phyloP scores from a whole-genome alignment of 2,888 invertebrate species.

The Neocrepidodera transversa region DNA sequence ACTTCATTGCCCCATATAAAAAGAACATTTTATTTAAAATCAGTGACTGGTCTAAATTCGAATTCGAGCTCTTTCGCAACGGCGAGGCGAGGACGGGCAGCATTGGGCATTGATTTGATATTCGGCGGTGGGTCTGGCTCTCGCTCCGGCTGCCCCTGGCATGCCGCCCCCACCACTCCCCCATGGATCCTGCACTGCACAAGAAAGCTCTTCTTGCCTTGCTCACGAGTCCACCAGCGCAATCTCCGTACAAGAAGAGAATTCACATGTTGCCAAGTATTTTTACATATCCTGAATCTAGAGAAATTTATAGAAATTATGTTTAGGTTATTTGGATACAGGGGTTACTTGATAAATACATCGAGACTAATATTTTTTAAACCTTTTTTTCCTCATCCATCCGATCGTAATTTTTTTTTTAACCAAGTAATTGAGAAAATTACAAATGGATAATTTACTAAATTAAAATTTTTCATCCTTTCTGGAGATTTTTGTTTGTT shows the following conservation, averaged over 20 bases:
- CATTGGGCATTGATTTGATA: conserved; percentile 23
- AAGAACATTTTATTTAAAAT: too few species aligned
- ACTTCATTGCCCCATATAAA: too few species aligned
- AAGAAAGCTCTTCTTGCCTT: conserved; percentile 46
- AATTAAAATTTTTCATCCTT: too few species aligned
- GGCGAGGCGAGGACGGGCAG: conserved; percentile 8
- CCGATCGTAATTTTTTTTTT: too few species aligned
- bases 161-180: conserved; percentile 32
- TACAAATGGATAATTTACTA: too few species aligned
- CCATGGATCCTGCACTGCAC: conserved; percentile 36
- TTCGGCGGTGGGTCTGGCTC: conserved; percentile 19
- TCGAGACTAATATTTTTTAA: too few species aligned
- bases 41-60: conserved; percentile 1
- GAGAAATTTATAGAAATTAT: too few species aligned
- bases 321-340: too few species aligned
- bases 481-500: too few species aligned
- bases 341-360: too few species aligned
- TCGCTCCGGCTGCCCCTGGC: conserved; percentile 10
- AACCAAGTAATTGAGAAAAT: too few species aligned
- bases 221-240: conserved; percentile 46
- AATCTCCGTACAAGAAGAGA: conserved; percentile 47
- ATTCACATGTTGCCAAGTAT: conserved; percentile 7
- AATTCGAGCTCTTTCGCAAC: neutral
- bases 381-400: too few species aligned
- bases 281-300: neutral